Percentiles rank a stretch among this genome's conserved stretches.
phyloP scores from a whole-genome alignment of 2,113 vertebrate genomes.

The Vidua macroura region DNA sequence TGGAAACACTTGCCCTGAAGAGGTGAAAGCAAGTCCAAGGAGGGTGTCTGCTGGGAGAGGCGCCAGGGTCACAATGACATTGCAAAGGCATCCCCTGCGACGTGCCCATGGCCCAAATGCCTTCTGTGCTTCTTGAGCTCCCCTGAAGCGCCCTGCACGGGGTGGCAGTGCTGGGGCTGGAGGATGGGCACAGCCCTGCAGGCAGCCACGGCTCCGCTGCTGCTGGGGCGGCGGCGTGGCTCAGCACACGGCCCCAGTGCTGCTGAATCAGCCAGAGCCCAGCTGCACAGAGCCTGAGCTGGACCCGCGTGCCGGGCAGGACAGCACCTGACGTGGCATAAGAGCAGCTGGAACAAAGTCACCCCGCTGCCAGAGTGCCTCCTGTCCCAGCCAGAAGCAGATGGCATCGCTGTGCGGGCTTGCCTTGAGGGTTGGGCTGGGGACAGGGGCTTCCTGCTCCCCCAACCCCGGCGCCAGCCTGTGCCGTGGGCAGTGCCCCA shows the following conservation, averaged over 20 bases:
- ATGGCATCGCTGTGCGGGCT: not conserved
- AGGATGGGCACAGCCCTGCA: not conserved
- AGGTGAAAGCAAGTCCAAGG: not conserved
- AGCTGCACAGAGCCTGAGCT: not conserved
- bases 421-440: rapidly evolving
- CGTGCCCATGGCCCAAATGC: not conserved
- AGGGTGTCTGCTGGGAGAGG: not conserved
- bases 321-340: not conserved
- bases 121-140: not conserved
- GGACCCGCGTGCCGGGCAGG: not conserved
- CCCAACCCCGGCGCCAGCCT: not conserved
- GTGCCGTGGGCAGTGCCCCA: rapidly evolving
- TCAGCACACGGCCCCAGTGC: not conserved
- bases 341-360: not conserved
- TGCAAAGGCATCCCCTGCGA: not conserved
- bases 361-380: not conserved
- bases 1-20: not conserved
- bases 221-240: not conserved
- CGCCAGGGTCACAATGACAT: not conserved
- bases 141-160: rapidly evolving
- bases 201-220: not conserved
- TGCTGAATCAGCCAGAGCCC: not conserved
- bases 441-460: not conserved
- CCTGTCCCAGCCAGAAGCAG: not conserved
- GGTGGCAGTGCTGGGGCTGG: not conserved